Evolutionary conservation across 1,140 invertebrate genomes (phyloP), one percentile per base, ranked within the genome.

Genomic region (Euura saliciscinereae): DNA sequence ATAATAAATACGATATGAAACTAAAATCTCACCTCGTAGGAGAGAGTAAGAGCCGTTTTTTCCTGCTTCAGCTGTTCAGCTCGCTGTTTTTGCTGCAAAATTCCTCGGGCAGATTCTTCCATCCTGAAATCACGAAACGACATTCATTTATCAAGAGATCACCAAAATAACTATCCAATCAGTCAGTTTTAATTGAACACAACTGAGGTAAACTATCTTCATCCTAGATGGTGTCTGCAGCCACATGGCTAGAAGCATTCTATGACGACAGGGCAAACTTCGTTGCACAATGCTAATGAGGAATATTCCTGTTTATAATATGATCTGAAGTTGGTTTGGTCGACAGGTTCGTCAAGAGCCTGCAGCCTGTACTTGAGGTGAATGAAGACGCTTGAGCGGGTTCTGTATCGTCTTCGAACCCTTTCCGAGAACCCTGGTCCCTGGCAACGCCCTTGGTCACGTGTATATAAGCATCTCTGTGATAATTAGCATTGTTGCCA

Each of bases 21-120:
- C 28, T 28, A 8, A 3, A 74, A 44, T 81, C 87, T 89, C 80
- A 94, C 93, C 91, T 95, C 94, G 85, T 94, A 94, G 66, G 93
- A 93, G 73, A 92, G 86, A 72, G 92, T 91, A 72, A 94, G 87
- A 65, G 92, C 91, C 73, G 90, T 89, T 83, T 94, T 94, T 84
- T 95, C 94, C 82, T 94, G 93, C 86, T 94, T 93, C 83, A 95
- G 84, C 87, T 93, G 92, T 79, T 95, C 94, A 75, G 92, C 91
- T 78, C 92, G 91, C 78, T 90, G 91, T 84, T 94, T 95, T 85
- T 94, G 94, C 79, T 94, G 91, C 78, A 93, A 84, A 87, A 93
- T 88, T 43, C 91, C 90, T 69, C 91, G 90, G 69, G 93, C 91
- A 72, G 92, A 92, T 81, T 93, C 93, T 84, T 94, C 93, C 92